These are phyloP conservation scores for Hypothenemus hampei DNA, from an alignment of 1,140 invertebrate genomes.

Conservation along the genomic window DNA sequence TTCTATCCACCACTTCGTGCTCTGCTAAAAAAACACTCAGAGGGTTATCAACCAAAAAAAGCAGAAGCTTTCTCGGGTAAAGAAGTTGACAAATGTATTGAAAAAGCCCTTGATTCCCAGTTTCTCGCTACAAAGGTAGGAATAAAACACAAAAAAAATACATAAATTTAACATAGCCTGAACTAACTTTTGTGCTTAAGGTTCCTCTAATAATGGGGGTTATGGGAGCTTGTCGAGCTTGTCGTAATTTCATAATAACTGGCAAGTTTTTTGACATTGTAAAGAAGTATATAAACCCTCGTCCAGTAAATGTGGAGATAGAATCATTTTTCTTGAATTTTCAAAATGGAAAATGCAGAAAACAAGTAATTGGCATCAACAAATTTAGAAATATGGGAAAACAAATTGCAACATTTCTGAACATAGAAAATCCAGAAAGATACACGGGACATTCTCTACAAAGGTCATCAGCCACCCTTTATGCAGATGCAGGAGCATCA, in stretches of 20 bases:
- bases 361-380: slow-evolving; percentile 35
- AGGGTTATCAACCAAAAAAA: slow-evolving; percentile 28
- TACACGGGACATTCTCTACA: slow-evolving; percentile 40
- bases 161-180: too few relatives aligned
- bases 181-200: too few relatives aligned
- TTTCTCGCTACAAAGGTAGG: background rate
- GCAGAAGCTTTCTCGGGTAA: slow-evolving; percentile 21
- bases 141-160: background rate
- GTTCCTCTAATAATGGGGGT: slow-evolving; percentile 1
- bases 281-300: background rate
- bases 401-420: slow-evolving; percentile 34
- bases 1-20: slow-evolving; percentile 9
- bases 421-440: slow-evolving; percentile 32
- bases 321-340: slow-evolving; percentile 31
- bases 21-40: slow-evolving; percentile 17
- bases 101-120: slow-evolving; percentile 13
- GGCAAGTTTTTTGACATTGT: slow-evolving; percentile 13
- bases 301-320: background rate
- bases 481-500: too few relatives aligned
- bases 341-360: slow-evolving; percentile 35
- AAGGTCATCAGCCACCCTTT: too few relatives aligned
- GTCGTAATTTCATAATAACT: slow-evolving; percentile 11
- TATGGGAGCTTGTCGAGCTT: background rate
- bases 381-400: slow-evolving; percentile 34
- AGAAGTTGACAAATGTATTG: slow-evolving; percentile 23